These are phyloP conservation scores for Xanthostigma xanthostigma DNA, from an alignment of 2,888 invertebrate genomes.

Conservation along the genomic window DNA sequence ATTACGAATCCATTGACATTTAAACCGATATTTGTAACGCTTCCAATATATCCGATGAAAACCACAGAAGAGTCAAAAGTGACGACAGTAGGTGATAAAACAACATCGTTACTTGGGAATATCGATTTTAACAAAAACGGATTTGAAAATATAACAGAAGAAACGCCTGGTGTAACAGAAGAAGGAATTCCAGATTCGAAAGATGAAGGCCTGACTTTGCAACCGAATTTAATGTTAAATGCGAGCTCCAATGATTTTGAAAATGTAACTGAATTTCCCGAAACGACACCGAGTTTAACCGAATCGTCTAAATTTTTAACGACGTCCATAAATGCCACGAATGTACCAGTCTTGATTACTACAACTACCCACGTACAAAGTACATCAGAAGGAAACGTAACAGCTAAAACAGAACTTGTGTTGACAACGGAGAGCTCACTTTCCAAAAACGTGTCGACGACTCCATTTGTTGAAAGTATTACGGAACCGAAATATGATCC, in stretches of 20 bases:
- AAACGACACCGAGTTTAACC: conserved; percentile 5
- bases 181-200: no score
- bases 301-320: not conserved
- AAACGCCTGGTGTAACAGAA: no score
- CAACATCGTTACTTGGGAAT: no score
- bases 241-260: conserved; percentile 15
- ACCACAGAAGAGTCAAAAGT: not conserved
- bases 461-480: no score
- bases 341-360: not conserved
- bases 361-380: not conserved
- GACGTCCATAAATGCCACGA: not conserved
- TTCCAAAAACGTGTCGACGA: conserved; percentile 1
- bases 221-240: conserved; percentile 11
- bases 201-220: conserved; percentile 6
- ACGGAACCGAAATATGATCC: no score
- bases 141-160: no score
- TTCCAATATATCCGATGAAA: not conserved
- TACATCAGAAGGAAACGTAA: not conserved
- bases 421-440: not conserved
- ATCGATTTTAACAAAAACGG: no score
- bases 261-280: conserved; percentile 14
- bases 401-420: not conserved
- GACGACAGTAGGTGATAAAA: no score
- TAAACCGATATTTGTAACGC: not conserved
- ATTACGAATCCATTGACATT: not conserved